These are phyloP conservation scores for Neomorphus geoffroyi DNA, from an alignment of 2,797 vertebrate species.

Conservation along the genomic window DNA sequence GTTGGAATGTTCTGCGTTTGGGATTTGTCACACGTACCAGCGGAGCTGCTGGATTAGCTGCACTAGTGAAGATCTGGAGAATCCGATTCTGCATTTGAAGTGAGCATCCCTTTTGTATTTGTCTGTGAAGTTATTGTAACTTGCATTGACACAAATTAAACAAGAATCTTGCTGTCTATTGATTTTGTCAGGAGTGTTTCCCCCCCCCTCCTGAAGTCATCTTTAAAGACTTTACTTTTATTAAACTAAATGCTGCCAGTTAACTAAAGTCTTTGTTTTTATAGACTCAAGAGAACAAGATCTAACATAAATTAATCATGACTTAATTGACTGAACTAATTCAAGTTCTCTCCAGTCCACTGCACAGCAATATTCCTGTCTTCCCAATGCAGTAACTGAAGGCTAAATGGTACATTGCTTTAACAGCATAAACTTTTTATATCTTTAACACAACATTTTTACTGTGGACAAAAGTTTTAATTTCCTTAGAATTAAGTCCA, in stretches of 20 bases:
- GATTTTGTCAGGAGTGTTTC: conserved; percentile 59
- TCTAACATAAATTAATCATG: conserved; percentile 82
- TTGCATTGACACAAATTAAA: conserved; percentile 62
- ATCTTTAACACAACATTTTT: conserved; percentile 9
- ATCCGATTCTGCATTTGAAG: background rate
- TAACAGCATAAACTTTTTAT: conserved; percentile 14
- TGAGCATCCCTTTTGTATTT: background rate
- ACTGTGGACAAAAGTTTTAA: conserved; percentile 57
- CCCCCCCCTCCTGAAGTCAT: conserved; percentile 47
- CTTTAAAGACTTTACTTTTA: conserved; percentile 76
- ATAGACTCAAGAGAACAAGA: conserved; percentile 70
- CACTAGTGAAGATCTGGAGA: background rate
- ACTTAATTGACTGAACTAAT: conserved; percentile 83
- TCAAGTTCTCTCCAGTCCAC: conserved; percentile 71
- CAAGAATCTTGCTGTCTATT: conserved; percentile 55
- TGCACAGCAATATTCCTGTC: conserved; percentile 74
- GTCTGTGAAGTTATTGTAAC: conserved; percentile 37
- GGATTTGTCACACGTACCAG: background rate
- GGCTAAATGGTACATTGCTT: conserved; percentile 64
- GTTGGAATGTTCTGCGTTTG: background rate
- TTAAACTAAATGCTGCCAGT: conserved; percentile 74
- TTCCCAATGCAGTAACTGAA: conserved; percentile 56
- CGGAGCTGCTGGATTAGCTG: background rate
- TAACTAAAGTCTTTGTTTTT: conserved; percentile 76
- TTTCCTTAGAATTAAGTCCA: conserved; percentile 54